Base-by-base conservation (phyloP, 2,797 vertebrate genomes). In the Cryptoblepharus egeriae region DNA sequence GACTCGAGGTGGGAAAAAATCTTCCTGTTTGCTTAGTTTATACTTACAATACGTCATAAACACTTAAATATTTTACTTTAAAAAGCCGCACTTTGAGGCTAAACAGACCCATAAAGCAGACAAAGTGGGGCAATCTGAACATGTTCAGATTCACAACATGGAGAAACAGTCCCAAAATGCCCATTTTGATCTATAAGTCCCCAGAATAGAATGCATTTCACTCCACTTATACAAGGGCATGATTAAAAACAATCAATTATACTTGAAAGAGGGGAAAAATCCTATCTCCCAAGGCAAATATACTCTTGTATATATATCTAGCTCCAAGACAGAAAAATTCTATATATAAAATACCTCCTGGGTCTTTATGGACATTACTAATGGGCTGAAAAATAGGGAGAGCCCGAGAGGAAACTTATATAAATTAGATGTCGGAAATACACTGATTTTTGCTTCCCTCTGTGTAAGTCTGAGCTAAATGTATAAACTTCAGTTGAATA, bases 171-270 rank as follows among this genome's bases (percentile, higher is more conserved):
- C 35, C 24, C 24, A 3, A 28, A 78, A 71, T 42, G 61, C 77
- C 79, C 20, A 15, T 84, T 91, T 87, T 86, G 87, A 91, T 88
- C 87, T 57, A 49, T 79, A 20, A 30, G 76, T 37, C 88, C 83
- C 82, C 84, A 73, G 87, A 55, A 81, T 61, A 76, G 85, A 88
- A 83, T 49, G 68, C 60, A 86, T 83, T 45, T 42, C 0, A 0
- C 83, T 81, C 76, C 81, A 67, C 84, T 92, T 89, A 69, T 1
- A 85, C 28, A 88, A 30, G 86, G 86, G 86, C 78, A 61, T n/a
- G 72, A 92, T 88, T 92, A 90, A 92, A 93, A 91, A 88, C 88
- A 75, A 88, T 88, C 86, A 45, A 61, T 93, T 91, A 82, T 68
- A 87, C 30, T 88, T 78, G 49, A 89, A 68, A 93, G 93, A 84